Evolutionary conservation across 2,797 vertebrate genomes (phyloP).

Genomic region (Phalanger gymnotis): DNA sequence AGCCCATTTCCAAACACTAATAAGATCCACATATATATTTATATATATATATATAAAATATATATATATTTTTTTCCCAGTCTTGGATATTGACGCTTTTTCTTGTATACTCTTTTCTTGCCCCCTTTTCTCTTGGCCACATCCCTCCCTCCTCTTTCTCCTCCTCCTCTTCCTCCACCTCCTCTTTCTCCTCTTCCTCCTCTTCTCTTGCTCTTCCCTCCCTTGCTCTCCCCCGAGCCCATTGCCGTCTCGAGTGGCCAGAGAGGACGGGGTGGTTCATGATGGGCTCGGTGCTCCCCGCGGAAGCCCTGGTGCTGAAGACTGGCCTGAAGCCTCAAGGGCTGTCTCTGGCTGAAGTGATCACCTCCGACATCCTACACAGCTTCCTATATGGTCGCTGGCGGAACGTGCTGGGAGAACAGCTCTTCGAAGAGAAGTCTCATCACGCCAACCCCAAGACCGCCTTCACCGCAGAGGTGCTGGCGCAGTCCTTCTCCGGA

Average conservation of each 20-base stretch:
- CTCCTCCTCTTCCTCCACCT: not conserved
- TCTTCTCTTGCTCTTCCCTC: not conserved
- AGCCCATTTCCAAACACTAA: constrained; percentile 21
- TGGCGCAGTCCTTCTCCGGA: constrained; percentile 97
- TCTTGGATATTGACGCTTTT: not conserved
- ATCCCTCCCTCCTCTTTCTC: constrained; percentile 13
- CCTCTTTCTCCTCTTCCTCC: not conserved
- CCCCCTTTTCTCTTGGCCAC: constrained; percentile 12
- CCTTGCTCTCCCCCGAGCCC: constrained; percentile 48
- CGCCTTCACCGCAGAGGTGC: constrained; percentile 96
- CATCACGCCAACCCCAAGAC: constrained; percentile 89
- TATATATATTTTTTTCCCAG: not conserved
- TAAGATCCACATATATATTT: not conserved
- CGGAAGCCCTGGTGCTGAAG: constrained; percentile 93
- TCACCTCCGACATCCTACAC: constrained; percentile 99
- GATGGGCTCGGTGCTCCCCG: constrained; percentile 97
- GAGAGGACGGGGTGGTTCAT: constrained; percentile 76
- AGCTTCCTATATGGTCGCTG: constrained; percentile 98
- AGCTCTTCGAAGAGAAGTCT: constrained; percentile 92
- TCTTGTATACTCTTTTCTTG: not conserved
- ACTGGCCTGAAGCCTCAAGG: constrained; percentile 92
- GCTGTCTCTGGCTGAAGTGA: constrained; percentile 94
- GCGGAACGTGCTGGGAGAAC: constrained; percentile 96
- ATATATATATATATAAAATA: not conserved
- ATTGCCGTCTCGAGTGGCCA: constrained; percentile 54